Conservation (phyloP, 1,140 invertebrate species). For the Drosophila equinoxialis region DNA sequence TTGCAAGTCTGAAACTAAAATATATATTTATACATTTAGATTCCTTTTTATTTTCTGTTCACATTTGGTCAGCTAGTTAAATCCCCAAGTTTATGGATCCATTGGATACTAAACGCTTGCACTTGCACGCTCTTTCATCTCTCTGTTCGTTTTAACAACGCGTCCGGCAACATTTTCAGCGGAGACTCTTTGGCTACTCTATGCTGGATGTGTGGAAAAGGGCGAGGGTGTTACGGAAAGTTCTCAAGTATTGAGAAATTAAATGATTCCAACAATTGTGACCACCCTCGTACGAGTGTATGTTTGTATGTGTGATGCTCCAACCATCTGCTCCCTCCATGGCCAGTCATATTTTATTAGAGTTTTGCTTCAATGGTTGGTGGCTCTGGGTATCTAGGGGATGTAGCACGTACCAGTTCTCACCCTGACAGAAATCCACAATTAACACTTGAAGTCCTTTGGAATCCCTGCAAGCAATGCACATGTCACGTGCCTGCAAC, state of each 20-base stretch:
- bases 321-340: constrained; percentile 36
- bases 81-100: constrained; percentile 46
- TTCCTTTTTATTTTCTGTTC: neutral
- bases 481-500: constrained; percentile 51
- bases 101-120: constrained; percentile 47
- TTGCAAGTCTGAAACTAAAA: neutral
- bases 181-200: neutral
- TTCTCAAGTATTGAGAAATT: constrained; percentile 11
- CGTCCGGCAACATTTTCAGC: constrained; percentile 4
- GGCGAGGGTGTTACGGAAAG: neutral
- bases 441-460: constrained; percentile 60
- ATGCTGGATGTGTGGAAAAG: neutral
- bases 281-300: neutral
- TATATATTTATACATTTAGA: neutral
- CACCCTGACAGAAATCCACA: constrained; percentile 53
- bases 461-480: constrained; percentile 33
- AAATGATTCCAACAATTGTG: constrained; percentile 25
- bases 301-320: neutral
- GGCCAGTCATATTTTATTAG: constrained; percentile 46
- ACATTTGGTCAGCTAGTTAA: constrained; percentile 32
- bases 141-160: no score
- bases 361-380: constrained; percentile 28
- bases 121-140: neutral
- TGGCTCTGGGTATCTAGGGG: constrained; percentile 14
- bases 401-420: constrained; percentile 32